phyloP scores from a whole-genome alignment of 2,113 vertebrate genomes.

The Nicator chloris region DNA sequence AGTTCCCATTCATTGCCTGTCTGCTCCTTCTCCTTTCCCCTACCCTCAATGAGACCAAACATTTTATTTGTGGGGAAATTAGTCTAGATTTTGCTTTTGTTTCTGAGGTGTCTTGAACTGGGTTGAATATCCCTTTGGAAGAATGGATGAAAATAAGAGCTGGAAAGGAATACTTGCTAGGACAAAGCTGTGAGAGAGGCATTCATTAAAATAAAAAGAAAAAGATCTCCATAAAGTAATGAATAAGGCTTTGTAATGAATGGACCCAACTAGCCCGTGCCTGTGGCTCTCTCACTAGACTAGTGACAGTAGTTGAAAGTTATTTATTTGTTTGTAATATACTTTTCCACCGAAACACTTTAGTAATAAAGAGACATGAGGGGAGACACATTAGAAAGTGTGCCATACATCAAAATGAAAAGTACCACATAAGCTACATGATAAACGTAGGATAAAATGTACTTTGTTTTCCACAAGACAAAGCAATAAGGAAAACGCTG shows the following conservation, averaged over 20 bases:
- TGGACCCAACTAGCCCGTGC: neutral
- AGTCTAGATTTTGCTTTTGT: neutral
- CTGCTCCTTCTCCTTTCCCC: neutral
- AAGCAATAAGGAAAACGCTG: slow-evolving; percentile 64
- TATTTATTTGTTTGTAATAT: slow-evolving; percentile 66
- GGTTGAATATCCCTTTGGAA: neutral
- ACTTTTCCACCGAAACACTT: slow-evolving; percentile 55
- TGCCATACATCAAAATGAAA: slow-evolving; percentile 67
- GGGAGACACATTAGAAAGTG: slow-evolving; percentile 53
- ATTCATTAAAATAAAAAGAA: slow-evolving; percentile 17
- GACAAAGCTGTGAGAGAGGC: neutral
- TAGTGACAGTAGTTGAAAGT: slow-evolving; percentile 53
- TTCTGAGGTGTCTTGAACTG: neutral
- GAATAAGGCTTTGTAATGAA: slow-evolving; percentile 8
- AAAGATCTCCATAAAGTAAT: neutral
- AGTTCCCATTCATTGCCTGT: fast-evolving
- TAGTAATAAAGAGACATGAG: slow-evolving; percentile 67
- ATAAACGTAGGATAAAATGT: slow-evolving; percentile 60
- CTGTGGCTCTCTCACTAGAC: neutral
- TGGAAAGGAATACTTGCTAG: neutral
- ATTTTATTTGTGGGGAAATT: neutral
- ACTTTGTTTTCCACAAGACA: slow-evolving; percentile 62
- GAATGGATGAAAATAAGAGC: neutral
- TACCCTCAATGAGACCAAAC: fast-evolving
- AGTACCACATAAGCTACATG: slow-evolving; percentile 61